phyloP scores from a whole-genome alignment of 2,888 invertebrate genomes.

The Epicampocera succincta region DNA sequence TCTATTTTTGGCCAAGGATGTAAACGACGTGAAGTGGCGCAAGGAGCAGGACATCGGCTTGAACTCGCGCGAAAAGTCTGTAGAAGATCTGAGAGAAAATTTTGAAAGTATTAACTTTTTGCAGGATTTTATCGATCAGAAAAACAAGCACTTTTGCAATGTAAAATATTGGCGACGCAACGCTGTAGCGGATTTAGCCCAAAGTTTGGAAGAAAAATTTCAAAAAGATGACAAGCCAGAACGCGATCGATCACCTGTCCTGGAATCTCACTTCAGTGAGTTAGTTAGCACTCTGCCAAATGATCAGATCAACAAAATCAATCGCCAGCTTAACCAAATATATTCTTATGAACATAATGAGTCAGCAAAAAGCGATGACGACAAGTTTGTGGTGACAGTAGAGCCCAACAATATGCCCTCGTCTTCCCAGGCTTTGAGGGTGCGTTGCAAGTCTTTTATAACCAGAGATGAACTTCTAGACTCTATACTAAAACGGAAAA shows the following conservation, averaged over 20 bases:
- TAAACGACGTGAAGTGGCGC: constrained; percentile 89
- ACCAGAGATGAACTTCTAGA: constrained; percentile 82
- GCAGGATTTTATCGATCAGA: constrained; percentile 82
- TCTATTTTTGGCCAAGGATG: constrained; percentile 89
- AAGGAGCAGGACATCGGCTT: constrained; percentile 89
- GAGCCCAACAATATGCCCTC: constrained; percentile 73
- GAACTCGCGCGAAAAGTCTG: constrained; percentile 91
- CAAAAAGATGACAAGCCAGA: constrained; percentile 74
- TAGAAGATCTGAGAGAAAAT: constrained; percentile 91
- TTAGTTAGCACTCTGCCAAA: constrained; percentile 92
- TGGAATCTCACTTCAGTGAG: constrained; percentile 86
- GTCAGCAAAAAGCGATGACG: constrained; percentile 78
- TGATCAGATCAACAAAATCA: constrained; percentile 91
- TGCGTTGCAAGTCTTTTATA: constrained; percentile 84
- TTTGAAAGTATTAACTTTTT: constrained; percentile 86
- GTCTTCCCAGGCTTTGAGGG: constrained; percentile 81
- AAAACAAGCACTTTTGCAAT: constrained; percentile 64
- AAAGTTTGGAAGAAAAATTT: constrained; percentile 85
- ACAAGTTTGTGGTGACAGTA: constrained; percentile 86
- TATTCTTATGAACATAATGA: constrained; percentile 82
- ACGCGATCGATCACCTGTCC: constrained; percentile 72
- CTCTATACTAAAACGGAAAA: constrained; percentile 76
- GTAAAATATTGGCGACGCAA: constrained; percentile 88
- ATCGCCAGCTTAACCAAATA: constrained; percentile 90
- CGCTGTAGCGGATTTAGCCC: constrained; percentile 91